These are phyloP conservation scores for Ochotona curzoniae DNA, from an alignment of 2,113 vertebrate species.

Conservation along the genomic window DNA sequence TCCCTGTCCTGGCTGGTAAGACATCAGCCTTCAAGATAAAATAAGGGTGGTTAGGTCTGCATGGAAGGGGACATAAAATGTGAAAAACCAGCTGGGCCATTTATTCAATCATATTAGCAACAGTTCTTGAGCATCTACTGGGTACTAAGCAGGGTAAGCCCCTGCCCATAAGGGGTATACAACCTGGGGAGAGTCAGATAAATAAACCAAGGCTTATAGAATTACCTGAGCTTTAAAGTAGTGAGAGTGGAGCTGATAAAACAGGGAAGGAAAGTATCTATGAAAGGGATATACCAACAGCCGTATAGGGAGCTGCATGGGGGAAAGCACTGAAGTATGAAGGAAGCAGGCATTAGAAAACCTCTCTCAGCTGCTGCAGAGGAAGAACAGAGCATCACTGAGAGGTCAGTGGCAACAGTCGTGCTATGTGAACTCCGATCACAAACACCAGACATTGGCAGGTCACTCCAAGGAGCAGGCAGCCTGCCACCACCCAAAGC, in stretches of 20 bases:
- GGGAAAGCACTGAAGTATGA: not conserved
- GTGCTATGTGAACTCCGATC: not conserved
- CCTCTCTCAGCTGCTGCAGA: not conserved
- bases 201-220: not conserved
- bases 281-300: not conserved
- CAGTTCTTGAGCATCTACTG: not conserved
- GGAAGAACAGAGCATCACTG: not conserved
- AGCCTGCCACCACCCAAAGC: not conserved
- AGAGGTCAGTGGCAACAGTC: not conserved
- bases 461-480: not conserved
- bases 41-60: not conserved
- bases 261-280: no score
- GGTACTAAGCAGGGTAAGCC: not conserved
- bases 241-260: not conserved
- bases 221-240: not conserved
- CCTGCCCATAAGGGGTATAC: not conserved
- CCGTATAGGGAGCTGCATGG: fast-evolving
- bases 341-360: not conserved
- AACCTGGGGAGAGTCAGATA: not conserved
- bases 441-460: not conserved
- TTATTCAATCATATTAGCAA: not conserved
- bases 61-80: not conserved
- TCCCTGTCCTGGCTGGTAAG: slow-evolving; percentile 27
- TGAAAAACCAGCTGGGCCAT: not conserved
- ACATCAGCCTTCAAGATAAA: slow-evolving; percentile 46